Evolutionary conservation across 1,140 invertebrate species (phyloP).

Genomic region (Schlechtendalia chinensis): DNA sequence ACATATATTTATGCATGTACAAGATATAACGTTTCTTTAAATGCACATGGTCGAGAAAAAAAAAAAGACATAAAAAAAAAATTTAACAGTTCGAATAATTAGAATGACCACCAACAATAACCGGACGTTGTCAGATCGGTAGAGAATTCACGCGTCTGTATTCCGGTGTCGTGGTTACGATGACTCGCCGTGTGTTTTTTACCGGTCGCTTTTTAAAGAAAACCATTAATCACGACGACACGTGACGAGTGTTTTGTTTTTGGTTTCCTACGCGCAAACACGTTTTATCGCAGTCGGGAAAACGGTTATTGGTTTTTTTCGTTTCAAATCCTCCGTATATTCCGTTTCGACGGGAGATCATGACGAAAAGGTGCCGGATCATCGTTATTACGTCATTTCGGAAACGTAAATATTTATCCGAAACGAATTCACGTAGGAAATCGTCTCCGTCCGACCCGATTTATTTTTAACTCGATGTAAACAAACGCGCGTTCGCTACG

Average conservation of each 20-base stretch:
- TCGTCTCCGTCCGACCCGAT: no score
- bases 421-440: constrained; percentile 14
- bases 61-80: no score
- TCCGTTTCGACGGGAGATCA: no score
- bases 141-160: neutral
- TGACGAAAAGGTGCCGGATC: neutral
- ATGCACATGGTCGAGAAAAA: no score
- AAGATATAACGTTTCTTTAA: no score
- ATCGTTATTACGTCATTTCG: constrained; percentile 15
- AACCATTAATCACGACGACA: constrained; percentile 4
- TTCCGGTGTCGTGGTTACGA: neutral
- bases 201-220: neutral
- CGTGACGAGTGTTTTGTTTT: constrained; percentile 10
- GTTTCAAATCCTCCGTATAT: no score
- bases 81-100: neutral
- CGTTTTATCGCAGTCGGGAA: neutral
- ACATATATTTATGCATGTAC: no score
- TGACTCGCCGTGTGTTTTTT: neutral
- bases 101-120: neutral
- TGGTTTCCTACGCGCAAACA: neutral
- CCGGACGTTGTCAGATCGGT: neutral
- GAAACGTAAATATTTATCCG: constrained; percentile 29
- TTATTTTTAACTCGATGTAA: constrained; percentile 32
- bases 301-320: no score
- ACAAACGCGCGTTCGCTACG: constrained; percentile 23